Base-by-base conservation (phyloP, 2,797 vertebrate species). In the Sebastes kiyomatsui region DNA sequence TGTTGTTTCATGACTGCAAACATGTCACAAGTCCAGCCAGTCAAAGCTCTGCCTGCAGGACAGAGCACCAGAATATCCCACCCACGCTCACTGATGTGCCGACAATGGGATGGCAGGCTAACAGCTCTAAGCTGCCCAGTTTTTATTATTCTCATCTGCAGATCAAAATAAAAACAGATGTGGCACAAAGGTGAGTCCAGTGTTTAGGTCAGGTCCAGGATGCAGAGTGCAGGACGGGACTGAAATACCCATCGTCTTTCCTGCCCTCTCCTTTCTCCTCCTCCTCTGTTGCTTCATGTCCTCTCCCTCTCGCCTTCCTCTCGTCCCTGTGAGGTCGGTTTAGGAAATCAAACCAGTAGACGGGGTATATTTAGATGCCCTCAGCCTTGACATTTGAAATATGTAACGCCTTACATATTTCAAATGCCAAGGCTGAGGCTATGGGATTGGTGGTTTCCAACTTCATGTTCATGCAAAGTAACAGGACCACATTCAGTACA, bases 81-180 rank as follows among this genome's bases (percentile, higher is more conserved):
- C 75, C 77, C 58, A 79, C n/a, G 1, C 71, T 76, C 18, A 14
- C n/a, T 85, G 61, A 85, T 89, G 80, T 13, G 33, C 16, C 16
- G 64, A 91, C 84, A 84, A 81, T 64, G 77, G 28, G 81, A 85
- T 80, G 86, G 71, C 73, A 78, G 75, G 64, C 82, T 82, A 86
- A 85, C 85, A 74, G 67, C 67, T 89, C 73, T 20, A 52, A 84
- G 67, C 77, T 76, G 79, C 73, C 59, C 56, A 78, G 79, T 85
- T 92, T 89, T 86, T 77, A 86, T 67, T 85, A 64, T 76, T 84
- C 64, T 82, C 46, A 74, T 85, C 82, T 77, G 33, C 59, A 62
- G 75, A 75, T 82, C 12, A 85, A 90, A 92, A 88, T 77, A 72
- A 90, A 90, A 90, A 78, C 91, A 94, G 75, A 91, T 92, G 92